Conservation (phyloP, 2,888 invertebrate genomes). For the Epinotia ramella region DNA sequence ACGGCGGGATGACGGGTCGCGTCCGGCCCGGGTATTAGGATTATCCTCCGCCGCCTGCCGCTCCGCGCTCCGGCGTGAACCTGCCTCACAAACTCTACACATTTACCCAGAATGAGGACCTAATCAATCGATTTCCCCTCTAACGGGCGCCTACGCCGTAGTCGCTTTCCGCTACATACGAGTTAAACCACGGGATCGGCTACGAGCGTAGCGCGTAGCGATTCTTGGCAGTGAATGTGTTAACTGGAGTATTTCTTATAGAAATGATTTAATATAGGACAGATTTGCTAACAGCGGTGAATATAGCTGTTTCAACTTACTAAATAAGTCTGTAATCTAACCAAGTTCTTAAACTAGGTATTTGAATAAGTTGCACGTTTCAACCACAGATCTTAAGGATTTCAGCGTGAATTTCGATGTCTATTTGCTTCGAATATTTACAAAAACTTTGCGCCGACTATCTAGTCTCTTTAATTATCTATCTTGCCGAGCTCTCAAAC, state of each 20-base stretch:
- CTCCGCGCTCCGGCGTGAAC: slow-evolving; percentile 14
- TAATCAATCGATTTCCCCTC: slow-evolving; percentile 18
- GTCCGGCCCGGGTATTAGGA: slow-evolving; percentile 43
- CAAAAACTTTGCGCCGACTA: slow-evolving; percentile 9
- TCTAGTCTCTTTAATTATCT: slow-evolving; percentile 22
- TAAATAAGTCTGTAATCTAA: too few relatives aligned
- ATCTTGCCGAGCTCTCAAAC: slow-evolving; percentile 7
- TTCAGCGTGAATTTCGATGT: neutral
- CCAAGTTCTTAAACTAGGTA: neutral
- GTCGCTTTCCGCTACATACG: too few relatives aligned
- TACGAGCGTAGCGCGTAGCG: too few relatives aligned
- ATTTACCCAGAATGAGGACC: slow-evolving; percentile 6
- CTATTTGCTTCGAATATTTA: slow-evolving; percentile 8
- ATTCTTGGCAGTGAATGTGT: too few relatives aligned
- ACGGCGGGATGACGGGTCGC: slow-evolving; percentile 25
- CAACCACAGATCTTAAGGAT: neutral
- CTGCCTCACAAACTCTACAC: slow-evolving; percentile 1
- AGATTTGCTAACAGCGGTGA: neutral
- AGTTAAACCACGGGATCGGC: too few relatives aligned
- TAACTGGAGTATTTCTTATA: too few relatives aligned
- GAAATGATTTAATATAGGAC: too few relatives aligned
- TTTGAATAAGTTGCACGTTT: neutral
- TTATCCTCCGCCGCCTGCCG: slow-evolving; percentile 46
- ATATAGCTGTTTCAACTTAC: neutral
- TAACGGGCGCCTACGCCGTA: too few relatives aligned